Conservation (phyloP, 2,888 invertebrate species). For the Drosophila anomalata region DNA sequence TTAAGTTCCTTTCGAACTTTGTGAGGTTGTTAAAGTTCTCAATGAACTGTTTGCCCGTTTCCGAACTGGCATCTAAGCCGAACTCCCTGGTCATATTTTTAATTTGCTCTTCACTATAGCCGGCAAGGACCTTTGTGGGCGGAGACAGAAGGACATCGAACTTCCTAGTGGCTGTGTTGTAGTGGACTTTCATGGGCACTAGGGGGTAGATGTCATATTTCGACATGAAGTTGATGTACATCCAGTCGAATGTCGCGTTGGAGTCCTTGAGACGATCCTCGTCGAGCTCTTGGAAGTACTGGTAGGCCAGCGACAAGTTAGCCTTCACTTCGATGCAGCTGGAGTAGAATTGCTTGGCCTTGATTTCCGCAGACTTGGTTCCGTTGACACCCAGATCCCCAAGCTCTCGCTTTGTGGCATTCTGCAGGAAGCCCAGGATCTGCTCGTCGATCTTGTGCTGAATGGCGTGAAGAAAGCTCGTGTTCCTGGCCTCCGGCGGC, state of each 20-base stretch:
- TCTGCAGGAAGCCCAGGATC: constrained; percentile 65
- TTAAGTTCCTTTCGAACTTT: constrained; percentile 71
- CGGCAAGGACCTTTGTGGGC: constrained; percentile 52
- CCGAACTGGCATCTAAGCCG: constrained; percentile 47
- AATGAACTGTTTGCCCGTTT: constrained; percentile 38
- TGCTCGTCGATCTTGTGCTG: constrained; percentile 70
- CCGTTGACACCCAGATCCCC: constrained; percentile 36
- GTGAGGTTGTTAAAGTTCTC: constrained; percentile 56
- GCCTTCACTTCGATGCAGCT: constrained; percentile 69
- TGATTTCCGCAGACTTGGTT: constrained; percentile 64
- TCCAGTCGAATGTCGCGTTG: constrained; percentile 72
- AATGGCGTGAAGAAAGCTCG: constrained; percentile 73
- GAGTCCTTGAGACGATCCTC: constrained; percentile 48
- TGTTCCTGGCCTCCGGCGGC: constrained; percentile 60
- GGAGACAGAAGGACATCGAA: constrained; percentile 63
- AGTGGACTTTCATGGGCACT: constrained; percentile 72
- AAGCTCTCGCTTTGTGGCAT: constrained; percentile 58
- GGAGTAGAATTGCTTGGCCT: constrained; percentile 73
- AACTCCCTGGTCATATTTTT: constrained; percentile 71
- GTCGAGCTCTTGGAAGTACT: constrained; percentile 34
- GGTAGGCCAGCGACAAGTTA: constrained; percentile 67
- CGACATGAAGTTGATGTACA: constrained; percentile 77
- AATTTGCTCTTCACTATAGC: constrained; percentile 46
- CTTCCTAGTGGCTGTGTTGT: constrained; percentile 61
- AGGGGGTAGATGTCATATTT: constrained; percentile 69